Conservation (phyloP, 2,113 vertebrate species). For the Myrmecobius fasciatus region DNA sequence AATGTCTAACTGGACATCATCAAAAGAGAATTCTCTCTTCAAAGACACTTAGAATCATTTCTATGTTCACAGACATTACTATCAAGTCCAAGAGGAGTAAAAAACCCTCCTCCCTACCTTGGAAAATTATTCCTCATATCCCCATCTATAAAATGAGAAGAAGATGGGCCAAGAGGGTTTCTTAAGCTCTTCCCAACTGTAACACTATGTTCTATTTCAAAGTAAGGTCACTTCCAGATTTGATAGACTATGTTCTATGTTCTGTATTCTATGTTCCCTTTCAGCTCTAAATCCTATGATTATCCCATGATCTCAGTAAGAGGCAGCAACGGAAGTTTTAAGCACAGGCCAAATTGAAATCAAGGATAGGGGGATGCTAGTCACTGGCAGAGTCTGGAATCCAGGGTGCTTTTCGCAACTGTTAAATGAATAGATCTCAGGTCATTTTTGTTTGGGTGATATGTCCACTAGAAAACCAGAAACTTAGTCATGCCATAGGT, state of each 20-base stretch:
- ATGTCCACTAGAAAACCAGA: not conserved
- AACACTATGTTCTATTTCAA: not conserved
- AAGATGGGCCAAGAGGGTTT: not conserved
- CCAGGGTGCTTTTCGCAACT: not conserved
- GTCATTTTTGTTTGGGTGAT: not conserved
- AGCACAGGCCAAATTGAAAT: not conserved
- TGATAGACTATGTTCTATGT: not conserved
- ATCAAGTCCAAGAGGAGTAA: not conserved
- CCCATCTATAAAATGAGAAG: not conserved
- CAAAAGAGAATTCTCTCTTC: not conserved
- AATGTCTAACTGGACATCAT: not conserved
- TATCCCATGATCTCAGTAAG: not conserved
- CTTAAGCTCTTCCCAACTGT: not conserved
- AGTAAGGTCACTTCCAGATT: not conserved
- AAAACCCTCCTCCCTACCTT: not conserved
- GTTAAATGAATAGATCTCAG: not conserved
- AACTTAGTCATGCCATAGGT: not conserved
- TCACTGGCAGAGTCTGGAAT: not conserved
- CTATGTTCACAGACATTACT: not conserved
- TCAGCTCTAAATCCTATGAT: not conserved
- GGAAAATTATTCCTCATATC: not conserved
- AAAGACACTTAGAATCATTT: not conserved
- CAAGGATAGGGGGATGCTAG: not conserved
- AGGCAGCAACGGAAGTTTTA: not conserved
- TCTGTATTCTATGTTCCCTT: not conserved